phyloP scores from a whole-genome alignment of 2,888 invertebrate species.

The Epinotia brunnichana region DNA sequence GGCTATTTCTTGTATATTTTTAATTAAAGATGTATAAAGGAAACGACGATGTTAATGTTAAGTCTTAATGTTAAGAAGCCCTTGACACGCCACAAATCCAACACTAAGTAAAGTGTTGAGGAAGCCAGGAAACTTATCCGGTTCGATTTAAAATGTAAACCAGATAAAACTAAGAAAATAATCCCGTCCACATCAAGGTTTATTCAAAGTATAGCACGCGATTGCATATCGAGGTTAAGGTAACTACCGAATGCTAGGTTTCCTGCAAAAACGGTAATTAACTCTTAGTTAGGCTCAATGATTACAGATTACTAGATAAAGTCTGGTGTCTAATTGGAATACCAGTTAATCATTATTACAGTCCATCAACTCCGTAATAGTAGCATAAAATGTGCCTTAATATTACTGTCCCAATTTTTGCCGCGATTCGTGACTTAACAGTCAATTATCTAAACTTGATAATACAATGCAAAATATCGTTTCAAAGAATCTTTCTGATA shows the following conservation, averaged over 20 bases:
- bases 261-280: slow-evolving; percentile 56
- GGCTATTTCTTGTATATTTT: too few relatives aligned
- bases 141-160: slow-evolving; percentile 29
- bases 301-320: slow-evolving; percentile 42
- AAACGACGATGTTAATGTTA: not conserved
- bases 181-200: slow-evolving; percentile 57
- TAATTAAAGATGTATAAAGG: not conserved
- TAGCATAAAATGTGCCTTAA: slow-evolving; percentile 4
- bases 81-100: slow-evolving; percentile 6
- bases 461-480: not conserved
- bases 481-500: not conserved
- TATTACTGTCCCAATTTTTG: not conserved
- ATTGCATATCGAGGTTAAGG: slow-evolving; percentile 74
- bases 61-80: not conserved
- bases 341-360: slow-evolving; percentile 9
- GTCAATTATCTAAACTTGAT: not conserved
- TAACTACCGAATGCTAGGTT: slow-evolving; percentile 58
- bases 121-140: slow-evolving; percentile 24
- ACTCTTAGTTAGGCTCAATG: slow-evolving; percentile 42
- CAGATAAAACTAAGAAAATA: slow-evolving; percentile 46
- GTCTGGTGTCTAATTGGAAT: slow-evolving; percentile 19
- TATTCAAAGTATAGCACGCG: slow-evolving; percentile 59
- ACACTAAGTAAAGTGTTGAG: slow-evolving; percentile 3
- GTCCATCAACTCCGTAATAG: slow-evolving; percentile 9
- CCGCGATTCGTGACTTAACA: not conserved